Evolutionary conservation across 2,113 vertebrate species (phyloP), one percentile per base, ranked within the genome.

Genomic region (Tympanuchus pallidicinctus): DNA sequence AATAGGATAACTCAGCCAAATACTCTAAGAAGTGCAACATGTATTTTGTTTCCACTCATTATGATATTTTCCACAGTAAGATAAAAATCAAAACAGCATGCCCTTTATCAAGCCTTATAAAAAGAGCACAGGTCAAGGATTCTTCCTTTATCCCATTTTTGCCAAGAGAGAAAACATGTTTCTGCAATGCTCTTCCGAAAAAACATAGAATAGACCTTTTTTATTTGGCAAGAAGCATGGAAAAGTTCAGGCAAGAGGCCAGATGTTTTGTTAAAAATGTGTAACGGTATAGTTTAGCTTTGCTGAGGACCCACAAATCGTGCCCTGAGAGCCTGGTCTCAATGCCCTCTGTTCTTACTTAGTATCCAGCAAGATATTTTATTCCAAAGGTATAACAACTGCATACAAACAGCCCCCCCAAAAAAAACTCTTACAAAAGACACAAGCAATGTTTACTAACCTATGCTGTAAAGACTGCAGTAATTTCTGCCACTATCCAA

Each of bases 201-300:
- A 94, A 84, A 67, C 56, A 43, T 8, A 71, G 61, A 92, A 3
- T 61, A 92, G 89, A 81, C 47, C 89, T 95, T 95, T 85, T 80
- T 34, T 71, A 91, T 91, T 91, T 95, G 95, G 88, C 96, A 95
- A 96, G 85, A 92, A 88, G 64, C 82, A 91, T 36, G 89, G 91
- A 94, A 96, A 95, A 86, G 18, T 88, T 95, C 27, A 92, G 94
- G 93, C 91, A 88, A 86, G 19, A 4, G 30, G 91, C 88, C 93
- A 94, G 48, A 78, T 38, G 69, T 75, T 96, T 92, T 91, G 87
- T 91, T 78, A 43, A 86, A 94, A 94, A 88, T 4, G 30, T 76
- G 65, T 89, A 86, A 92, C 2, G 0, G 57, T 88, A 89, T 14
- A 13, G 40, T 19, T 77, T 64, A 56, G 69, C 45, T 92, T 82